phyloP scores from a whole-genome alignment of 2,113 vertebrate genomes.

The Clarias magur region DNA sequence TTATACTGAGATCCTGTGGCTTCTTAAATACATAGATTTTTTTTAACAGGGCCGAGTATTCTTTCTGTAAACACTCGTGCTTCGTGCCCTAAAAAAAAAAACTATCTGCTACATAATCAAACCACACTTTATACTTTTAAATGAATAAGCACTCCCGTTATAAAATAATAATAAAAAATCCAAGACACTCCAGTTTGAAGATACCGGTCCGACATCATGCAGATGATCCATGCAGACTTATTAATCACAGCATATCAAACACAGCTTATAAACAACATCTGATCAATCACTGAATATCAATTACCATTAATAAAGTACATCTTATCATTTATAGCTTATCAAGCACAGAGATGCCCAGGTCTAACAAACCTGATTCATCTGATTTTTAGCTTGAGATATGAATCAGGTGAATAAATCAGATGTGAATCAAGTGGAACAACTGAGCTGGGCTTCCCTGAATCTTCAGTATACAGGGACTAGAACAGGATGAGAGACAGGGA shows the following conservation, averaged over 20 bases:
- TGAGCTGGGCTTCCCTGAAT: slow-evolving; percentile 6
- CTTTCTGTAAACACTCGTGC: background rate
- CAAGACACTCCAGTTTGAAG: background rate
- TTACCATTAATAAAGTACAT: background rate
- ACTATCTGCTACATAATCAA: background rate
- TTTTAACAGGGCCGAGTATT: background rate
- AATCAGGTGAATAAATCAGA: background rate
- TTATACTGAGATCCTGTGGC: background rate
- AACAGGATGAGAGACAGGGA: slow-evolving; percentile 41
- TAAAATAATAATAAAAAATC: background rate
- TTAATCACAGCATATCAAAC: background rate
- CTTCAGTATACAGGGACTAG: background rate
- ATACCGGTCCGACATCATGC: slow-evolving; percentile 47
- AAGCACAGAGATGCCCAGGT: slow-evolving; percentile 11
- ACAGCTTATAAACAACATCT: background rate
- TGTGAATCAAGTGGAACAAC: background rate
- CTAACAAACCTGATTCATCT: background rate
- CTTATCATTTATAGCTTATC: background rate
- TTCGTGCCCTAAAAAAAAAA: background rate
- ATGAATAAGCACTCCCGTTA: background rate
- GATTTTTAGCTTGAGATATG: background rate
- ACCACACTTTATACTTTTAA: background rate
- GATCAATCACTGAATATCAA: background rate
- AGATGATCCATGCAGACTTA: slow-evolving; percentile 56
- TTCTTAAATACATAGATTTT: background rate